Conservation (phyloP, 2,888 invertebrate species). For the Idaea dimidiata region DNA sequence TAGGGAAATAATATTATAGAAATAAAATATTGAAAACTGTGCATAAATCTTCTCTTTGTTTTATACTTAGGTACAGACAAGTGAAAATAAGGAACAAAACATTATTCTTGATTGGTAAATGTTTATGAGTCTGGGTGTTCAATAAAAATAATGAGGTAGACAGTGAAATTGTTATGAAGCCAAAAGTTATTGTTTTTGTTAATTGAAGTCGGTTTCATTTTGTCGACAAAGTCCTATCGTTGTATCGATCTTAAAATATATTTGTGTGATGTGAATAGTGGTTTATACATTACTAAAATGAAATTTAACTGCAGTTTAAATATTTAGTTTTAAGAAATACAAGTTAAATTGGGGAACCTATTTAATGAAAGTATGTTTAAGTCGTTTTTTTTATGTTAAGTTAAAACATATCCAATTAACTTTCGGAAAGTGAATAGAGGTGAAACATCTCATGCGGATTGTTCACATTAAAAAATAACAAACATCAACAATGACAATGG, state of each 20-base stretch:
- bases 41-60: background rate
- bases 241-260: background rate
- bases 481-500: background rate
- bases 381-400: background rate
- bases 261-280: background rate
- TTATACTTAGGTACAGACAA: conserved; percentile 11
- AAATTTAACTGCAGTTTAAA: too few relatives aligned
- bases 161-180: conserved; percentile 18
- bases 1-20: too few relatives aligned
- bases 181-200: conserved; percentile 19
- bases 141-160: conserved; percentile 25
- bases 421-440: background rate
- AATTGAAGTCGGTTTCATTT: conserved; percentile 11
- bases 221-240: background rate
- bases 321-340: too few relatives aligned
- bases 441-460: background rate
- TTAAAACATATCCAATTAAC: background rate
- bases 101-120: conserved; percentile 26
- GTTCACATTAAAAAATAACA: background rate
- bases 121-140: conserved; percentile 34
- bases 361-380: too few relatives aligned
- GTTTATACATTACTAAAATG: background rate
- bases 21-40: background rate
- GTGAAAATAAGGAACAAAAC: conserved; percentile 51
- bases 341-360: too few relatives aligned